Percentiles rank a stretch among this genome's conserved stretches.
These are phyloP conservation scores for Callitettix versicolor DNA, from an alignment of 1,140 invertebrate species.

Conservation along the genomic window DNA sequence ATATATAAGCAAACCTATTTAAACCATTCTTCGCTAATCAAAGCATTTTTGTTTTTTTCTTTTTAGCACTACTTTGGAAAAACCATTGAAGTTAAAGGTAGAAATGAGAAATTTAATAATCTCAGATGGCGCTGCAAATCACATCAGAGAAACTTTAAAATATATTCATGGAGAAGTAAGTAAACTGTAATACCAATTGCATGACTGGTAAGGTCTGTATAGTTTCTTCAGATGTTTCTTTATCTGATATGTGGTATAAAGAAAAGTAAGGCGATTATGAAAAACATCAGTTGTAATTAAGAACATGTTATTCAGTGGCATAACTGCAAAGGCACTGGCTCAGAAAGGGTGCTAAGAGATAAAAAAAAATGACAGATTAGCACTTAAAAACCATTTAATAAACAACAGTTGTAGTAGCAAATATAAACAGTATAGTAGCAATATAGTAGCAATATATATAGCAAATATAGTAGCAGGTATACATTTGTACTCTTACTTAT, in stretches of 20 bases:
- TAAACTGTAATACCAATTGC: slow-evolving; percentile 10
- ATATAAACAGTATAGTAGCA: too few relatives aligned
- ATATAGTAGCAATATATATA: too few relatives aligned
- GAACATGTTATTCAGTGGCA: too few relatives aligned
- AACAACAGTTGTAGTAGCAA: too few relatives aligned
- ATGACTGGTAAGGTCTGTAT: background rate
- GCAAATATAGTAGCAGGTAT: too few relatives aligned
- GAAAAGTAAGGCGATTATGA: background rate
- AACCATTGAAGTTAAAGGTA: slow-evolving; percentile 41
- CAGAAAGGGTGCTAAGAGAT: too few relatives aligned
- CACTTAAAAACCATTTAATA: too few relatives aligned
- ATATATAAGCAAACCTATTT: too few relatives aligned
- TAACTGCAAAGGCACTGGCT: too few relatives aligned
- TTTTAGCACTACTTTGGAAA: background rate
- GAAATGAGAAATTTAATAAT: slow-evolving; percentile 57
- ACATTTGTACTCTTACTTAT: too few relatives aligned
- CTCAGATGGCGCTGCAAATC: slow-evolving; percentile 49
- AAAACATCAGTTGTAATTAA: background rate
- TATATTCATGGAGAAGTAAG: slow-evolving; percentile 51
- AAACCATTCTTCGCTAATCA: too few relatives aligned
- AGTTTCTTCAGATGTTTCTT: background rate
- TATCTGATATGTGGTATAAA: background rate
- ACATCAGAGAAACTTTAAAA: slow-evolving; percentile 56
- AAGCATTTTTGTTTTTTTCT: background rate
- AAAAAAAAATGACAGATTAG: too few relatives aligned